Conservation (phyloP, 2,888 invertebrate species). For the Megalurothrips usitatus region DNA sequence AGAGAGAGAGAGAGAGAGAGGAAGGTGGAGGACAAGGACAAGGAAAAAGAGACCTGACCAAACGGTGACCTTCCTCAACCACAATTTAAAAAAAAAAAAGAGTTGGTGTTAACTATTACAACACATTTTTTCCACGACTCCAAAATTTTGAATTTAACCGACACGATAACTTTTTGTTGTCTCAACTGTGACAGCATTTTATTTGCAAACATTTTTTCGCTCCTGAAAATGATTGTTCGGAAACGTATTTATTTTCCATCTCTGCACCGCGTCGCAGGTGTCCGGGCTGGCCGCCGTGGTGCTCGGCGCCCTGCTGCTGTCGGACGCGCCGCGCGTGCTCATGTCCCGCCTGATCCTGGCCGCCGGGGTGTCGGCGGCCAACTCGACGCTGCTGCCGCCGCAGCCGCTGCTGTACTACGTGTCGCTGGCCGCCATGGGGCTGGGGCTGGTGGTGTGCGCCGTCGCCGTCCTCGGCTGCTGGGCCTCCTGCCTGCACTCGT, state of each 20-base stretch:
- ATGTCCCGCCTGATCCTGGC: slow-evolving; percentile 63
- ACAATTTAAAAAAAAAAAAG: too few relatives aligned
- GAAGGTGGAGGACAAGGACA: not conserved
- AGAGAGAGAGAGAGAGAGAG: too few relatives aligned
- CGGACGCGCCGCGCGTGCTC: slow-evolving; percentile 65
- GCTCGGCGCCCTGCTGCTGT: slow-evolving; percentile 66
- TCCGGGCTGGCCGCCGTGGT: slow-evolving; percentile 68
- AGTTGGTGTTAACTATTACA: too few relatives aligned
- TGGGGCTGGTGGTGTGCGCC: slow-evolving; percentile 64
- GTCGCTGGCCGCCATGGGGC: slow-evolving; percentile 62
- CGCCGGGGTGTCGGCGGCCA: slow-evolving; percentile 45
- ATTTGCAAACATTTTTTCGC: slow-evolving; percentile 41
- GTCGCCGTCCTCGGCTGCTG: slow-evolving; percentile 73
- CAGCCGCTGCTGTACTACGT: slow-evolving; percentile 75
- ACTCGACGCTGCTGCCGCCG: slow-evolving; percentile 48
- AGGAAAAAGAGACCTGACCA: not conserved
- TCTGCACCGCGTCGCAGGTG: too few relatives aligned
- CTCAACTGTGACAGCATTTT: not conserved
- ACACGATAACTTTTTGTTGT: too few relatives aligned
- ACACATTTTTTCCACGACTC: too few relatives aligned
- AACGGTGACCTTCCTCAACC: too few relatives aligned
- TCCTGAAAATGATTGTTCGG: too few relatives aligned
- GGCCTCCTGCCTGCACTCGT: slow-evolving; percentile 68
- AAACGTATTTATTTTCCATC: too few relatives aligned
- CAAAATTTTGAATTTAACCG: too few relatives aligned